These are phyloP conservation scores for Shargacucullia verbasci DNA, from an alignment of 2,888 invertebrate genomes.

Conservation along the genomic window DNA sequence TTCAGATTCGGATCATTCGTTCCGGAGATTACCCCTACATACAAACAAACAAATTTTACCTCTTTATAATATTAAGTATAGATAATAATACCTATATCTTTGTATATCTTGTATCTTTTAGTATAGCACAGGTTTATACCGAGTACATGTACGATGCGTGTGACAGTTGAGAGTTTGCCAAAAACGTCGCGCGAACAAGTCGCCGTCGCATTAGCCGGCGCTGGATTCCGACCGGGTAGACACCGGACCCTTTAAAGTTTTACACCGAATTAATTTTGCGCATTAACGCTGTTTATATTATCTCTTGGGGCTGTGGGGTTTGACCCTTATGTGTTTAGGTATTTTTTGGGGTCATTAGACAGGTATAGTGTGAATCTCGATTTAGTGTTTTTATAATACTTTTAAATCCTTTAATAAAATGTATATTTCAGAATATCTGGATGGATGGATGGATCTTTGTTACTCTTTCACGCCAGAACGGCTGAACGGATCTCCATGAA, in stretches of 20 bases:
- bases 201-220: conserved; percentile 74
- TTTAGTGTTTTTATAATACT: too few species aligned
- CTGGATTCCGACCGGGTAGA: conserved; percentile 65
- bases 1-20: too few species aligned
- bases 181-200: conserved; percentile 77
- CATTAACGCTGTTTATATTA: conserved; percentile 28
- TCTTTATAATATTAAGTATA: too few species aligned
- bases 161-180: conserved; percentile 86
- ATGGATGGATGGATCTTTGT: too few species aligned
- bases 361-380: conserved; percentile 1
- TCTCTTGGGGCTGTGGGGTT: conserved; percentile 6
- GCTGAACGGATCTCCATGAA: too few species aligned
- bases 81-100: too few species aligned
- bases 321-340: conserved; percentile 14
- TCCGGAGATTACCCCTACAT: too few species aligned
- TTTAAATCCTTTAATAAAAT: too few species aligned
- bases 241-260: conserved; percentile 30
- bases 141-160: conserved; percentile 77
- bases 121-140: conserved; percentile 27
- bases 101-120: conserved; percentile 44
- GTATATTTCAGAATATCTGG: too few species aligned
- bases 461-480: too few species aligned
- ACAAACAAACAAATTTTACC: too few species aligned
- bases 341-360: neutral
- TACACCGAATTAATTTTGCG: conserved; percentile 43